Base-by-base conservation (phyloP, 2,888 invertebrate genomes). In the Erebia palarica region DNA sequence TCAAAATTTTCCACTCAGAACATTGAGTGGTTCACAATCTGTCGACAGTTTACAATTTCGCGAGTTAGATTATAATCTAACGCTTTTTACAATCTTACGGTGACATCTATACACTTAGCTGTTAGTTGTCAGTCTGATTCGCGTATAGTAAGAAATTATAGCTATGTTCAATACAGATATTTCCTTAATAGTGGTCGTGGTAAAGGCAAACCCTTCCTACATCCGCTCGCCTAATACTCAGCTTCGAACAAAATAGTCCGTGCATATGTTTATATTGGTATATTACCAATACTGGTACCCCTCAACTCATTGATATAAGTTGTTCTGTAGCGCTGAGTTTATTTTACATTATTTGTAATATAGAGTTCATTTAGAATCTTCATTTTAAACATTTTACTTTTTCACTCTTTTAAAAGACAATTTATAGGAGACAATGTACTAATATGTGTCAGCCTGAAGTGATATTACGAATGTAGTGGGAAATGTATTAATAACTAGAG, bases 381-480 rank as follows among this genome's bases (percentile, higher is more conserved):
- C 36, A 36, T 66, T 63, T 36, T 65, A 61, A 65, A 61, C 81
- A 79, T 84, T 21, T 21, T 47, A 18, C 13, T 63, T 49, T 63
- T 47, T 85, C 80, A 84, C 77, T 85, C 87, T 86, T 60, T 88
- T 81, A 87, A 89, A 90, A 86, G 86, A 86, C 87, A 85, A 77
- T 77, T 78, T 68, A 80, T 83, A 82, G 75, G 75, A 78, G 82
- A 79, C 82, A 80, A 82, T 47, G 78, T 47, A 47, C 47, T 75
- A 73, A 53, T 80, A 75, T 78, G 81, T 85, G 84, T 83, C 82
- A 79, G 82, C 84, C 86, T 82, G 82, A 85, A 77, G 89, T 90
- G 90, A 90, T 90, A 90, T 89, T 89, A 89, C 80, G 80, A 83
- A 81, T 84, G 84, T 89, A 87, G 86, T 83, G 80, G 84, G 77